Evolutionary conservation across 1,140 invertebrate genomes (phyloP).

Genomic region (Aphelenchoides fujianensis): DNA sequence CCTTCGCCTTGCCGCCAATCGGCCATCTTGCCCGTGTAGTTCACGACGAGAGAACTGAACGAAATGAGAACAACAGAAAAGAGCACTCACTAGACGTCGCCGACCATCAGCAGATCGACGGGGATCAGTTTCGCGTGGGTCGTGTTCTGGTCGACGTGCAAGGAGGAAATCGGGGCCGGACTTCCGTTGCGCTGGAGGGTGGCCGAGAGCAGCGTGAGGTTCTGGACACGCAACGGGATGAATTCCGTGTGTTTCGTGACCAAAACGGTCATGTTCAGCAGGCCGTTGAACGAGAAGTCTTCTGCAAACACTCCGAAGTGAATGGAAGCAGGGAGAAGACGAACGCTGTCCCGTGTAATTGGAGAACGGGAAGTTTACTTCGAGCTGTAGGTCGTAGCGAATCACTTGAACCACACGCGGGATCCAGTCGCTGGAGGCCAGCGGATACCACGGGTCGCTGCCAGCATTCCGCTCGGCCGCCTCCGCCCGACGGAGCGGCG

Average conservation of each 20-base stretch:
- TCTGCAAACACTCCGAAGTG: not conserved
- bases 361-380: no score
- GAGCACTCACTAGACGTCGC: no score
- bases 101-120: not conserved
- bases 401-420: no score
- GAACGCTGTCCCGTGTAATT: no score
- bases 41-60: no score
- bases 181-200: not conserved
- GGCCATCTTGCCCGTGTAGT: not conserved
- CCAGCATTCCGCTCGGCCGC: no score
- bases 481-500: no score
- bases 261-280: not conserved
- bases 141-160: not conserved
- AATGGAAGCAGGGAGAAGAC: no score
- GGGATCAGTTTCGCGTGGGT: not conserved
- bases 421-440: no score
- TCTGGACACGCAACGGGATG: not conserved
- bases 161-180: not conserved
- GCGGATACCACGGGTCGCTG: no score
- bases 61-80: no score
- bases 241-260: not conserved
- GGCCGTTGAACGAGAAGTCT: not conserved
- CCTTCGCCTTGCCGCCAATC: not conserved
- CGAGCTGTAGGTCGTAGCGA: no score
- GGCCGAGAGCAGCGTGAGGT: not conserved